phyloP scores from a whole-genome alignment of 2,113 vertebrate genomes.

The Mobula hypostoma region DNA sequence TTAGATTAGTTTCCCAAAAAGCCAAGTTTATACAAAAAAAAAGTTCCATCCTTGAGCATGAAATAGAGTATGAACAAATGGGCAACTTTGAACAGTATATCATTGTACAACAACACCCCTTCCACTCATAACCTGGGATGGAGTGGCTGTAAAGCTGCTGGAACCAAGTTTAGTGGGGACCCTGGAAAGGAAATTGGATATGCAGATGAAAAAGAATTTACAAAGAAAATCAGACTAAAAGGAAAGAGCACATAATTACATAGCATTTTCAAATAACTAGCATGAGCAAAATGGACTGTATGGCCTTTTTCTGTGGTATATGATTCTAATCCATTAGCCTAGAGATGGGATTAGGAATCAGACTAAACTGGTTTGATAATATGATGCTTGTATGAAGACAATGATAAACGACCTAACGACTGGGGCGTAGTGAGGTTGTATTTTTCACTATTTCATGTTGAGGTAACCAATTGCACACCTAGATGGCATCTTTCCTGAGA shows the following conservation, averaged over 20 bases:
- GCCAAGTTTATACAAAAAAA: no score
- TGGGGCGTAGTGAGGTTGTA: background rate
- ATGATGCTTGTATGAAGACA: background rate
- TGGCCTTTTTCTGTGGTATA: background rate
- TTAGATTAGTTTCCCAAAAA: no score
- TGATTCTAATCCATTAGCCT: background rate
- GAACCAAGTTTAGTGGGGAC: background rate
- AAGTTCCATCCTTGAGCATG: no score
- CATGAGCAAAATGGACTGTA: background rate
- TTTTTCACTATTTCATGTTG: background rate
- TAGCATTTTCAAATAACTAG: background rate
- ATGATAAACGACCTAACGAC: background rate
- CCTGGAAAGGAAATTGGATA: background rate
- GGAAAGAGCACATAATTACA: background rate
- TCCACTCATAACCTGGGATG: background rate
- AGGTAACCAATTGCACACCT: background rate
- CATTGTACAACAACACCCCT: no score
- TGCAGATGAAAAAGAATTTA: background rate
- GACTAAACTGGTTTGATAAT: background rate
- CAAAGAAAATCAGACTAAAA: background rate
- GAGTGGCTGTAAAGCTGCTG: background rate
- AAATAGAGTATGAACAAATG: no score
- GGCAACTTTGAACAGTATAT: no score
- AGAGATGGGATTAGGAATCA: background rate
- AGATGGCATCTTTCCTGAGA: background rate